Base-by-base conservation (phyloP, 2,797 vertebrate species). In the Myotis myotis region DNA sequence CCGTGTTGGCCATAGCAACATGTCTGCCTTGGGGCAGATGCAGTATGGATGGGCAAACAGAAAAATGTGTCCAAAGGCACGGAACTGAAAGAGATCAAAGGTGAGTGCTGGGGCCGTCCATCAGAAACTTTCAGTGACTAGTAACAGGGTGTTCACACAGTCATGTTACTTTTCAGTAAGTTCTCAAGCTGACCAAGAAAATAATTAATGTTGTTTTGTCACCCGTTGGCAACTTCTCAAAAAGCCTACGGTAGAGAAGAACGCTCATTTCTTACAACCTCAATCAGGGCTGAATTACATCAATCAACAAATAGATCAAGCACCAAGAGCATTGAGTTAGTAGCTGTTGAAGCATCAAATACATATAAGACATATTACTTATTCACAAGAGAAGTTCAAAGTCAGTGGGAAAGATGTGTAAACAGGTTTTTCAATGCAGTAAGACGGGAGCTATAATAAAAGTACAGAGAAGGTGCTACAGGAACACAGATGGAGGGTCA, bases 1-100 rank as follows among this genome's bases (percentile, higher is more conserved):
- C 62, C 57, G 9, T 94, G 86, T 90, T 96, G 93, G 89, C 96
- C 96, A 22, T 97, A 97, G 97, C 97, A 97, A 97, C 97, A 90
- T 55, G 84, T 47, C 92, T 92, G 97, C 94, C 93, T 98, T 74
- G 33, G 96, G 97, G 94, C 94, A 96, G 95, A 97, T 92, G 95
- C 95, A 93, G 33, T 0, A 1, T 64, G 83, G 95, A 96, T 41
- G 84, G 97, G 72, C 97, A 98, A 97, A 97, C 94, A 97, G 93
- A 98, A 97, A 96, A 97, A 78, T 78, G 95, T 96, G 95, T 95
- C 93, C 91, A 87, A 89, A 96, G 51, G 1, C 74, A 28, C 38
- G 85, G 44, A 47, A 84, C 76, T 57, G 49, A 84, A 70, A 92
- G 55, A 83, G 89, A 76, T 74, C 81, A 80, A 90, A 85, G 71